Percentiles rank a stretch among this genome's conserved stretches.
Conservation (phyloP, 2,113 vertebrate genomes). For the Aleadryas rufinucha region DNA sequence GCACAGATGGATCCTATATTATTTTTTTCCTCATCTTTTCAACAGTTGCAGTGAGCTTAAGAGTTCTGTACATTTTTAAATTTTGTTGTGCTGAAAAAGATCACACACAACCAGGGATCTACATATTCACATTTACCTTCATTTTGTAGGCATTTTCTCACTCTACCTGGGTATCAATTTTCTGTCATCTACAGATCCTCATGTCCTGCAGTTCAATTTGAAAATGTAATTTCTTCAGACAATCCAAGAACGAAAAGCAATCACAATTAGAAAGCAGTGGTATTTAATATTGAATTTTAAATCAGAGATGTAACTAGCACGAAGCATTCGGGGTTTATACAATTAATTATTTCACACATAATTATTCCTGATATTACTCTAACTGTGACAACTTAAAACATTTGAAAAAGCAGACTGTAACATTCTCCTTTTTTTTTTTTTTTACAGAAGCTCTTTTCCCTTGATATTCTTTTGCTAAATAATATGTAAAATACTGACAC, state of each 20-base stretch:
- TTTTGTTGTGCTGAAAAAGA: not conserved
- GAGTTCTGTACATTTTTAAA: not conserved
- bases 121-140: not conserved
- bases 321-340: not conserved
- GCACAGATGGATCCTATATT: not conserved
- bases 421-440: not conserved
- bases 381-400: not conserved
- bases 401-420: slow-evolving; percentile 27
- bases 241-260: not conserved
- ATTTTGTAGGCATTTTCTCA: not conserved
- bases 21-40: not conserved
- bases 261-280: not conserved
- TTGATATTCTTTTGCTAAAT: slow-evolving; percentile 54
- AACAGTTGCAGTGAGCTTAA: not conserved
- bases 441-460: not conserved
- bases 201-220: not conserved
- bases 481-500: slow-evolving; percentile 80
- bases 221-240: slow-evolving; percentile 37
- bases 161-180: not conserved
- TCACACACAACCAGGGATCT: not conserved
- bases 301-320: slow-evolving; percentile 3
- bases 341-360: slow-evolving; percentile 34
- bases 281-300: slow-evolving; percentile 37
- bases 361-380: not conserved
- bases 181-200: not conserved